Evolutionary conservation across 2,113 vertebrate species (phyloP).

Genomic region (Megalops atlanticus): DNA sequence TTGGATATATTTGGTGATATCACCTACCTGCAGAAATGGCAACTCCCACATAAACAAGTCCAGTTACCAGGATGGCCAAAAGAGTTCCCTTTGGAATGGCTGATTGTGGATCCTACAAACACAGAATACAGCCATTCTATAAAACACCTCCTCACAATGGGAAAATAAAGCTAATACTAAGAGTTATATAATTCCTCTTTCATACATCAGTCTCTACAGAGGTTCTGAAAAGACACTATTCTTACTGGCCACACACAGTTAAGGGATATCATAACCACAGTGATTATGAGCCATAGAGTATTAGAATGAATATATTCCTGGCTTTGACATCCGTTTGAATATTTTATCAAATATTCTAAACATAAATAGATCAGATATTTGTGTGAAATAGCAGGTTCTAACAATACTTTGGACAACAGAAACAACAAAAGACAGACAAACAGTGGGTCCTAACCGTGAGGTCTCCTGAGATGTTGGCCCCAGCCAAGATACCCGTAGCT

Average conservation of each 20-base stretch:
- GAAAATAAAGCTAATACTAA: neutral
- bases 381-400: neutral
- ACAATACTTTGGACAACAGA: neutral
- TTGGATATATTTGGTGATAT: too few relatives aligned
- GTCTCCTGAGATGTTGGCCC: constrained; percentile 97
- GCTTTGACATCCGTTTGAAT: too few relatives aligned
- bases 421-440: neutral
- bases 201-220: neutral
- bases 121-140: neutral
- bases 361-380: too few relatives aligned
- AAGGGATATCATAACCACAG: too few relatives aligned
- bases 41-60: constrained; percentile 85
- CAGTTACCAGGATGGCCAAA: constrained; percentile 94
- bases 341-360: too few relatives aligned
- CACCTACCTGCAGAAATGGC: constrained; percentile 86
- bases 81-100: constrained; percentile 96
- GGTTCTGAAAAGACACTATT: neutral
- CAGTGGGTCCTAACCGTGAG: constrained; percentile 75
- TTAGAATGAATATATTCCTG: too few relatives aligned
- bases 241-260: too few relatives aligned
- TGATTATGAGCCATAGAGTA: too few relatives aligned
- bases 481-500: constrained; percentile 95
- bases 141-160: neutral
- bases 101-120: constrained; percentile 87
- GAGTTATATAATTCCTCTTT: neutral